Percentiles rank a stretch among this genome's conserved stretches.
Evolutionary conservation across 2,888 invertebrate species (phyloP).

Genomic region (Nasonia oneida): DNA sequence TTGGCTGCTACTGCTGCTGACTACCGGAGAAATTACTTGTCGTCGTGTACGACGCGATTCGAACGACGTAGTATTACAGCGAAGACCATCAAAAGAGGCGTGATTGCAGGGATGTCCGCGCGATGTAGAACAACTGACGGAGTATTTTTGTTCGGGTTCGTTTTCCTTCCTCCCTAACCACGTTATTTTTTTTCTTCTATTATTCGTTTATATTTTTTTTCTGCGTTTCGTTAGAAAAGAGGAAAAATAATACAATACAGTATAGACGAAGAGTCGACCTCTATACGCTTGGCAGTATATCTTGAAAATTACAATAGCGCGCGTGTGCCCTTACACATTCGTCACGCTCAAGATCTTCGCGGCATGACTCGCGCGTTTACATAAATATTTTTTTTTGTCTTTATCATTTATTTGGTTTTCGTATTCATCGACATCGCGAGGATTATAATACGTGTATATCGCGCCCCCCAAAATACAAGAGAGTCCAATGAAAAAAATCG

Average conservation of each 20-base stretch:
- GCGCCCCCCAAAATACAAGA: slow-evolving; percentile 61
- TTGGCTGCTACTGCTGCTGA: not conserved
- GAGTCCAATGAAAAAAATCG: slow-evolving; percentile 69
- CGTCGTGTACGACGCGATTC: not conserved
- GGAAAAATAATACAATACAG: slow-evolving; percentile 30
- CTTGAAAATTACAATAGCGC: slow-evolving; percentile 72
- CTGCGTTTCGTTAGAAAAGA: slow-evolving; percentile 1
- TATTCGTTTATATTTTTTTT: slow-evolving; percentile 38
- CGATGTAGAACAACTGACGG: slow-evolving; percentile 1
- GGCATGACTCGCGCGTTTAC: not conserved
- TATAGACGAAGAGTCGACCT: slow-evolving; percentile 71
- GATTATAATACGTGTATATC: not conserved
- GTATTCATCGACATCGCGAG: slow-evolving; percentile 25
- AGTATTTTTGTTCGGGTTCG: slow-evolving; percentile 24
- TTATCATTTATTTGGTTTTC: slow-evolving; percentile 21
- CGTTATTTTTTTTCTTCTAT: not conserved
- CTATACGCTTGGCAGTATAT: slow-evolving; percentile 77
- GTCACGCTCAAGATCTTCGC: slow-evolving; percentile 34
- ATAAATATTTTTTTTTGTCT: not conserved
- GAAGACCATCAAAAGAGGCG: not conserved
- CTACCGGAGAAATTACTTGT: not conserved
- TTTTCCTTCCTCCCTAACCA: not conserved
- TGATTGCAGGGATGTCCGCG: not conserved
- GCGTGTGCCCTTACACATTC: not conserved
- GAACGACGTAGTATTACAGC: not conserved